phyloP scores from a whole-genome alignment of 2,797 vertebrate genomes.

The Anisognathus igniventris region DNA sequence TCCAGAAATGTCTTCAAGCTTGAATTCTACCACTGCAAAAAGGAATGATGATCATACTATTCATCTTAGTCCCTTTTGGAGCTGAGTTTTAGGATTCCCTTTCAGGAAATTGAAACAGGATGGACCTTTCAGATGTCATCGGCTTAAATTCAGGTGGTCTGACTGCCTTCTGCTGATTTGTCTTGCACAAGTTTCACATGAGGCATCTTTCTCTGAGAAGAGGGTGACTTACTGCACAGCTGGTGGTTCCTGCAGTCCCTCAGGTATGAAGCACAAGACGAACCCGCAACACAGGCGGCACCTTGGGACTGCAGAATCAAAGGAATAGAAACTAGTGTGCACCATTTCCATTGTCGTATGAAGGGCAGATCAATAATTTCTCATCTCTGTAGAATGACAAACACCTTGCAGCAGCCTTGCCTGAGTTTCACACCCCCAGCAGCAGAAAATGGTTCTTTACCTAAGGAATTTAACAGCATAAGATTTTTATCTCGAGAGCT shows the following conservation, averaged over 20 bases:
- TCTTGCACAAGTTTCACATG: background rate
- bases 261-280: background rate
- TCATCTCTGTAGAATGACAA: background rate
- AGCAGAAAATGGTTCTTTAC: constrained; percentile 20
- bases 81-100: background rate
- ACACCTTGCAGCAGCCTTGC: background rate
- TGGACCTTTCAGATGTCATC: background rate
- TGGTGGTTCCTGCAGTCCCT: background rate
- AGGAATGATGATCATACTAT: background rate
- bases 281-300: background rate
- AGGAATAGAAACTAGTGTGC: background rate
- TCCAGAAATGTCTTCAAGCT: background rate
- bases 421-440: background rate
- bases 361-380: background rate
- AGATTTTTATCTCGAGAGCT: constrained; percentile 19
- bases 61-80: background rate
- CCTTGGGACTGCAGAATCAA: background rate
- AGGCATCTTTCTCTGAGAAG: background rate
- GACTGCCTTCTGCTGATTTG: background rate
- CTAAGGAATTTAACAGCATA: background rate
- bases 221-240: background rate
- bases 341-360: background rate
- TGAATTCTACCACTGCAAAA: background rate
- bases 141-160: background rate
- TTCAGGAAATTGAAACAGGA: background rate